Evolutionary conservation across 2,888 invertebrate species (phyloP).

Genomic region (Cantharis nigra): DNA sequence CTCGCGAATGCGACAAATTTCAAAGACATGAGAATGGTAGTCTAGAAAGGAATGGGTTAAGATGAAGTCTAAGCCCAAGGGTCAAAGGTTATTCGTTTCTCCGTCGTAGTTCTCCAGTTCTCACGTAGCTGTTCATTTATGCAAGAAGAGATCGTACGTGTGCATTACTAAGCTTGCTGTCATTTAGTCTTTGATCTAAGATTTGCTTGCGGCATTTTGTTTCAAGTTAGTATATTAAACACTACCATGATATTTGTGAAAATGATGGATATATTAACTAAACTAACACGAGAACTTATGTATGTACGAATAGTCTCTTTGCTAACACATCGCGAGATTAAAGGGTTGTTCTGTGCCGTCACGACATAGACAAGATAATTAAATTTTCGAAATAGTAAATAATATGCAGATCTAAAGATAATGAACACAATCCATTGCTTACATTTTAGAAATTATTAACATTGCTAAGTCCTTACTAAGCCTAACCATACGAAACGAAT

Average conservation of each 20-base stretch:
- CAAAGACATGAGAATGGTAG: constrained; percentile 15
- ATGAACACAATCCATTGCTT: constrained; percentile 17
- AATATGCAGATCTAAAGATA: constrained; percentile 9
- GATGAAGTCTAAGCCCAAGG: constrained; percentile 17
- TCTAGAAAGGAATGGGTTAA: constrained; percentile 13
- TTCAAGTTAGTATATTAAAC: constrained; percentile 5
- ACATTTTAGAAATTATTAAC: constrained; percentile 3
- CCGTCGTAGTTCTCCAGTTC: constrained; percentile 35
- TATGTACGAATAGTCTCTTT: neutral
- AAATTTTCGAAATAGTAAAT: constrained; percentile 13
- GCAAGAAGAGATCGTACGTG: constrained; percentile 21
- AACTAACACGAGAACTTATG: neutral
- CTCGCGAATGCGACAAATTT: constrained; percentile 8
- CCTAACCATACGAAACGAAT: neutral
- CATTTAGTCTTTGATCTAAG: constrained; percentile 20
- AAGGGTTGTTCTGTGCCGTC: neutral
- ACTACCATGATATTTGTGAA: constrained; percentile 12
- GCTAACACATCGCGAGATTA: neutral
- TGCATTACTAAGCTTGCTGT: constrained; percentile 8
- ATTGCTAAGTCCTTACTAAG: neutral
- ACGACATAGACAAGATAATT: constrained; percentile 6
- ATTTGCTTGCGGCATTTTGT: constrained; percentile 21
- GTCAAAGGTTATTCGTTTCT: constrained; percentile 28
- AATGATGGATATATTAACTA: constrained; percentile 24
- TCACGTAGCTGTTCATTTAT: constrained; percentile 32